A percentile compares a stretch with the other conserved stretches of the same genome.
These are phyloP conservation scores for Platorchestia sp. DNA, from an alignment of 1,140 invertebrate genomes.

Conservation along the genomic window DNA sequence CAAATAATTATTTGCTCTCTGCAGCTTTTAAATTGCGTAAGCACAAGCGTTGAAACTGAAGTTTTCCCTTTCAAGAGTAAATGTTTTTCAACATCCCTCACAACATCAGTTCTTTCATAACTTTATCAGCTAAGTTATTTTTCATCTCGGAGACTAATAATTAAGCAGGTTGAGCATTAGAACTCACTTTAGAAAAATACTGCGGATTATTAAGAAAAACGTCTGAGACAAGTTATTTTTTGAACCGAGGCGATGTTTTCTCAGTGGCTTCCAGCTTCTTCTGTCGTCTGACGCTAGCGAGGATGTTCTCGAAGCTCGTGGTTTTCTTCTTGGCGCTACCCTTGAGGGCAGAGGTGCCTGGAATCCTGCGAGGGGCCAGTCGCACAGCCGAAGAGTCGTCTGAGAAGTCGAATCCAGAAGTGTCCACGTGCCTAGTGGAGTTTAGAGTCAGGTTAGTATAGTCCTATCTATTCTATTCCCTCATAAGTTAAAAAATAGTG, in stretches of 20 bases:
- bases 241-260: constrained; percentile 58
- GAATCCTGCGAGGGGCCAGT: constrained; percentile 61
- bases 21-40: too few species aligned
- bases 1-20: too few species aligned
- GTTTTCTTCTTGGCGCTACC: constrained; percentile 67
- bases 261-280: constrained; percentile 65
- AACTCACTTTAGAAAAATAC: not conserved
- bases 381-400: constrained; percentile 62
- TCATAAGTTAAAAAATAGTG: not conserved
- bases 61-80: too few species aligned
- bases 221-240: not conserved
- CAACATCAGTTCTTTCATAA: not conserved
- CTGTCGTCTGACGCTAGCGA: constrained; percentile 65
- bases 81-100: too few species aligned
- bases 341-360: constrained; percentile 61
- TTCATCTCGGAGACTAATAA: not conserved
- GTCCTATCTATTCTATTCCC: not conserved
- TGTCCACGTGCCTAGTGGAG: constrained; percentile 59
- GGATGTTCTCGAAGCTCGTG: constrained; percentile 65
- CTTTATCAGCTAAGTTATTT: not conserved
- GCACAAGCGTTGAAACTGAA: too few species aligned
- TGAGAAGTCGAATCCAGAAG: constrained; percentile 66
- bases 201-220: not conserved
- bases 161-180: not conserved
- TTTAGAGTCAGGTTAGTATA: not conserved